Evolutionary conservation across 2,888 invertebrate genomes (phyloP).

Genomic region (Crepidodera aurea): DNA sequence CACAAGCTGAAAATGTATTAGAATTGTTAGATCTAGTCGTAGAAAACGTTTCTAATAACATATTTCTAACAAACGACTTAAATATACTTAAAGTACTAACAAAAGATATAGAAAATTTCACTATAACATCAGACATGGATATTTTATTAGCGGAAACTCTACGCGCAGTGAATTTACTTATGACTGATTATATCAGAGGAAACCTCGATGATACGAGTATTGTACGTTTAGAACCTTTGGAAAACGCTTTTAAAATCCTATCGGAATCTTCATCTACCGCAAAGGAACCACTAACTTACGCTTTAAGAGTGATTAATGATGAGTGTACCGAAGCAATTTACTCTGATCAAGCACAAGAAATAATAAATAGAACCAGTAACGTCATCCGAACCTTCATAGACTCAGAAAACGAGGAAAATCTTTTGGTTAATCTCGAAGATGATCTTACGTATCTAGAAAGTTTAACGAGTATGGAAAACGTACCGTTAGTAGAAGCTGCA

Average conservation of each 20-base stretch:
- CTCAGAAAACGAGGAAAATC: neutral
- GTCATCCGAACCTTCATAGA: constrained; percentile 1
- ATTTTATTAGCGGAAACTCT: constrained; percentile 16
- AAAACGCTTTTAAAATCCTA: constrained; percentile 1
- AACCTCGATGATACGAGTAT: neutral
- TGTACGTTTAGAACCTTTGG: neutral
- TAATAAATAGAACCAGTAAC: constrained; percentile 15
- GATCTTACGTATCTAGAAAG: constrained; percentile 6
- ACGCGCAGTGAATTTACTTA: neutral
- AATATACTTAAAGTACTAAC: neutral
- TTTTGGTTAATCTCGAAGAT: constrained; percentile 9
- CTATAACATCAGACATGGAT: constrained; percentile 16
- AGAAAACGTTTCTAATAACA: constrained; percentile 15
- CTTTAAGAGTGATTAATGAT: constrained; percentile 13
- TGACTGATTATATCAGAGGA: neutral
- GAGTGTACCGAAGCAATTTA: neutral
- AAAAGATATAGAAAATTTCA: constrained; percentile 8
- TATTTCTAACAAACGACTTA: constrained; percentile 2
- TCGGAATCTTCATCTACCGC: constrained; percentile 4
- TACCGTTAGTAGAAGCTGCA: neutral
- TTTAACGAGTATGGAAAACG: neutral
- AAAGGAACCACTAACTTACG: constrained; percentile 1
- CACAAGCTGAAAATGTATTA: constrained; percentile 27
- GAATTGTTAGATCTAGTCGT: constrained; percentile 7
- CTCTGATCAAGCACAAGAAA: constrained; percentile 4